phyloP scores from a whole-genome alignment of 1,140 invertebrate genomes.

The Aphelinus atriplicis region DNA sequence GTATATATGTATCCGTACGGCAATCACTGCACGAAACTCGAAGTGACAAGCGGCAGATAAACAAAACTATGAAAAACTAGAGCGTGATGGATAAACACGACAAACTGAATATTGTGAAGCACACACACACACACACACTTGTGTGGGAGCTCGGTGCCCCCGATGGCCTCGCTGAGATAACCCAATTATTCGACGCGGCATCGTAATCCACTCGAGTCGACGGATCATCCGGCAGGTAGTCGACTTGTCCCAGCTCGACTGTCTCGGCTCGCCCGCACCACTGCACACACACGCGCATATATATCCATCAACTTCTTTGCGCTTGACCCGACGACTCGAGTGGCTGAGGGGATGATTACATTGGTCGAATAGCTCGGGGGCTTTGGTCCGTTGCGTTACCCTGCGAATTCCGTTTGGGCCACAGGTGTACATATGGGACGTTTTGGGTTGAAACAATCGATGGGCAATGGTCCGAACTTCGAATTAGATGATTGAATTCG shows the following conservation, averaged over 20 bases:
- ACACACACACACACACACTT: background rate
- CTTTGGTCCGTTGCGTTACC: too few relatives aligned
- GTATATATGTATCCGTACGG: background rate
- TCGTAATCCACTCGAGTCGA: constrained; percentile 1
- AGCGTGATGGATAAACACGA: background rate
- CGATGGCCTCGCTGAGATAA: background rate
- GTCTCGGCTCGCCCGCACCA: too few relatives aligned
- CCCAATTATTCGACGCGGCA: constrained; percentile 8
- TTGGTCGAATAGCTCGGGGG: too few relatives aligned
- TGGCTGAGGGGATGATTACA: background rate
- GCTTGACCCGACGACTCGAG: background rate
- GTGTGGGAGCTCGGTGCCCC: background rate
- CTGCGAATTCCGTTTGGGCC: too few relatives aligned
- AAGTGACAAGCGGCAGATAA: background rate
- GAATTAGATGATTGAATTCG: too few relatives aligned
- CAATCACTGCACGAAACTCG: background rate
- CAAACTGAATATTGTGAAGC: background rate
- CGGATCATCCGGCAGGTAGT: too few relatives aligned
- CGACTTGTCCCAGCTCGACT: too few relatives aligned
- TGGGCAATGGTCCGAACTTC: too few relatives aligned
- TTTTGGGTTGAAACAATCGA: too few relatives aligned
- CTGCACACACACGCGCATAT: too few relatives aligned
- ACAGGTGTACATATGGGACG: too few relatives aligned
- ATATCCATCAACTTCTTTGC: background rate
- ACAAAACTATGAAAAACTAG: too few relatives aligned